Evolutionary conservation across 2,797 vertebrate species (phyloP), one percentile per base, ranked within the genome.

Genomic region (Siniperca obscura): DNA sequence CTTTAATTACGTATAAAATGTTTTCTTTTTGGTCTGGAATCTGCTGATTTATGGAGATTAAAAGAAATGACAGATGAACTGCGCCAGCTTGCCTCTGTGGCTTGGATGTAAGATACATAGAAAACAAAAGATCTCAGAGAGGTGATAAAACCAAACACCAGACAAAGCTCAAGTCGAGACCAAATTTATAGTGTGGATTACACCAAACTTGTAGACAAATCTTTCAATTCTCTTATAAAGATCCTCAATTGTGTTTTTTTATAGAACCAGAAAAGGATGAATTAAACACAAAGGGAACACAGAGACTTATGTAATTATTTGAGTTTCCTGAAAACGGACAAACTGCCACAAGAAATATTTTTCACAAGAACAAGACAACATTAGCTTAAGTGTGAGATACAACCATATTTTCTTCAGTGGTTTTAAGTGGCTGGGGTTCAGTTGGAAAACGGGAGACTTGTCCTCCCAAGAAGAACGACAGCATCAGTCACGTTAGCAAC

Each of bases 41-140:
- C 10, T 38, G 13, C 8, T 85, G 52, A 90, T 85, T 84, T 83
- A 82, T 85, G 53, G 78, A 70, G 65, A 69, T 65, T 50, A 76
- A 72, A 68, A 53, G 19, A 67, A 67, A 60, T 59, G 30, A 76
- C 40, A 73, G 70, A 76, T 76, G 46, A 27, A 72, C 19, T 38
- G 38, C 50, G 65, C 38, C 69, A 60, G 56, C 22, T 42, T 44
- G 53, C 53, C 46, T 80, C 56, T 73, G 72, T 30, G 81, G 78
- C 46, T 79, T 81, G 64, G 75, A 78, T 46, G 62, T 16, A 53
- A 62, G 22, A 66, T 17, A 27, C 38, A 59, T 2, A 60, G 44
- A 75, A 71, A 83, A 78, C 40, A 64, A 83, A 78, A 57, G 42
- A 67, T 69, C 53, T 68, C 8, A 25, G 56, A 70, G 65, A 75